A percentile compares a stretch with the other conserved stretches of the same genome.
phyloP scores from a whole-genome alignment of 2,797 vertebrate genomes.

The Acanthurus tractus region DNA sequence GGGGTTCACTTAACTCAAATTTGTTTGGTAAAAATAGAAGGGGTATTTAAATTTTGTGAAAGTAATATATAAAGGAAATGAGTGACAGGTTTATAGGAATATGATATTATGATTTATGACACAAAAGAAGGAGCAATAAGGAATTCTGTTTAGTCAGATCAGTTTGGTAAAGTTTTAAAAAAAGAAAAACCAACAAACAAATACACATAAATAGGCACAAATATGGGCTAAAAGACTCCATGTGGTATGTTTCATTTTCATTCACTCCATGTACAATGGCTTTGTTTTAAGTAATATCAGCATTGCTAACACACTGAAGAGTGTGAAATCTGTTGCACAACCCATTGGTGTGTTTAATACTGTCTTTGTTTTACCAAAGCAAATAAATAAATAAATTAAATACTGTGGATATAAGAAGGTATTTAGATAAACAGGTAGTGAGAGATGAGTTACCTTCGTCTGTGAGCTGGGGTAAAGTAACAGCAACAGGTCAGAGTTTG shows the following conservation, averaged over 20 bases:
- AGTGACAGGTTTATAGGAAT: too few species aligned
- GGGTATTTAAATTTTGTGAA: background rate
- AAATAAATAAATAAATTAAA: background rate
- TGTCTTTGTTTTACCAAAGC: background rate
- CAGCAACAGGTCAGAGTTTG: slow-evolving; percentile 60
- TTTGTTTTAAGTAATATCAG: background rate
- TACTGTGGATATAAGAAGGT: background rate
- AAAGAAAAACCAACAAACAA: too few species aligned
- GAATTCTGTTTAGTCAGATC: background rate
- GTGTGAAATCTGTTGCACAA: background rate
- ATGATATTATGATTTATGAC: too few species aligned
- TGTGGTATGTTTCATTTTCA: too few species aligned
- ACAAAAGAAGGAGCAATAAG: background rate
- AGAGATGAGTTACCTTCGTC: slow-evolving; percentile 40
- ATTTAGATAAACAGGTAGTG: slow-evolving; percentile 15
- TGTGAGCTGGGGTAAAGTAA: slow-evolving; percentile 62
- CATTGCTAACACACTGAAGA: background rate
- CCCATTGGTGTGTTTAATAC: background rate
- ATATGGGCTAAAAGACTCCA: too few species aligned
- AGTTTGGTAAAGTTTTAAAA: background rate
- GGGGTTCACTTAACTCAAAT: background rate
- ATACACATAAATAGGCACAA: too few species aligned
- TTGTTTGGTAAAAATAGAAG: background rate
- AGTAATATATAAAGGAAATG: background rate
- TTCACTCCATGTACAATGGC: too few species aligned